Evolutionary conservation across 2,113 vertebrate genomes (phyloP).

Genomic region (Aleadryas rufinucha): DNA sequence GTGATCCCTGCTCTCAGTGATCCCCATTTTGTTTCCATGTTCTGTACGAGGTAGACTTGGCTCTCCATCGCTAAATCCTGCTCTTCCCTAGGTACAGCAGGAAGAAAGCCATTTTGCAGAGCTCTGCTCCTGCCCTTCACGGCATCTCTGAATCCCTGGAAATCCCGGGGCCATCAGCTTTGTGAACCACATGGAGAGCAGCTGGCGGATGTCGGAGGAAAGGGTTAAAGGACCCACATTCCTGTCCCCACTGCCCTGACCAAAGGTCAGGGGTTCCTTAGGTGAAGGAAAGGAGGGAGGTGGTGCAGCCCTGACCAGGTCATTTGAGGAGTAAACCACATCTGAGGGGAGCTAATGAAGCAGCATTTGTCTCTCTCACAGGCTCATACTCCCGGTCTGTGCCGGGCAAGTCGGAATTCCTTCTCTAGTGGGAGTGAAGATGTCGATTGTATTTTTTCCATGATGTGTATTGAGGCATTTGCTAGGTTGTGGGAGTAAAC

Average conservation of each 20-base stretch:
- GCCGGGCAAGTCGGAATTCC: conserved; percentile 64
- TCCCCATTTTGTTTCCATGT: not conserved
- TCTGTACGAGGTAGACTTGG: fast-evolving
- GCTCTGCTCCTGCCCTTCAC: not conserved
- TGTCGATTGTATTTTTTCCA: conserved; percentile 70
- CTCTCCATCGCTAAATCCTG: not conserved
- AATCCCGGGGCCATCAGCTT: not conserved
- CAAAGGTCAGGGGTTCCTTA: conserved; percentile 65
- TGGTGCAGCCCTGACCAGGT: conserved; percentile 45
- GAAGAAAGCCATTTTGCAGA: not conserved
- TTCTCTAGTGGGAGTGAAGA: conserved; percentile 73
- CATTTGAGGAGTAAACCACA: conserved; percentile 45
- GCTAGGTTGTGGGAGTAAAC: conserved; percentile 65
- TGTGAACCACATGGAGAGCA: not conserved
- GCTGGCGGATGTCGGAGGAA: not conserved
- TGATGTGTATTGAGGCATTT: conserved; percentile 74
- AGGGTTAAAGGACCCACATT: conserved; percentile 62
- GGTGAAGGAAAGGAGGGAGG: conserved; percentile 61
- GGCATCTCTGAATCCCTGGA: not conserved
- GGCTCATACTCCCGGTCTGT: conserved; percentile 33
- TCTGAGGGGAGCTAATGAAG: conserved; percentile 52
- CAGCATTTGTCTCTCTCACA: conserved; percentile 39
- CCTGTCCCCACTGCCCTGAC: conserved; percentile 11
- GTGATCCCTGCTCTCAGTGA: not conserved
- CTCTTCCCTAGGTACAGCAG: not conserved